phyloP scores from a whole-genome alignment of 2,797 vertebrate species.

The Leptatherina wallacei region DNA sequence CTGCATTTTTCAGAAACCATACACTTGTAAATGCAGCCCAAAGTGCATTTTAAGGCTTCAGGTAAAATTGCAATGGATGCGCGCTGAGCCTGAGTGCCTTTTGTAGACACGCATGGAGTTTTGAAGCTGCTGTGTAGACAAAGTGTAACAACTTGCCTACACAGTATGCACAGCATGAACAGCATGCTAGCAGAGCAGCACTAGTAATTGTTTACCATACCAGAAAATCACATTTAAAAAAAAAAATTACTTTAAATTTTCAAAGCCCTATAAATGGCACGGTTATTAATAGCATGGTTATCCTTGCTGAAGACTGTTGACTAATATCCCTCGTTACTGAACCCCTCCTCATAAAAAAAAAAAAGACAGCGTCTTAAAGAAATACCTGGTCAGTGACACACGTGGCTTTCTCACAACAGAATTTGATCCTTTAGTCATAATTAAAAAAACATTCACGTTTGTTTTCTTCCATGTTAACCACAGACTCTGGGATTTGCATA shows the following conservation, averaged over 20 bases:
- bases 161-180: constrained; percentile 17
- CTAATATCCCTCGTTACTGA: constrained; percentile 20
- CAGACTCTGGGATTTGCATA: constrained; percentile 24
- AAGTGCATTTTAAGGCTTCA: constrained; percentile 13
- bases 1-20: background rate
- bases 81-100: background rate
- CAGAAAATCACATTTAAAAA: background rate
- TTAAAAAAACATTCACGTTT: constrained; percentile 5
- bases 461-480: constrained; percentile 29
- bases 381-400: background rate
- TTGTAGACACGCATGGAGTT: constrained; percentile 8
- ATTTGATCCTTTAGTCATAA: constrained; percentile 12
- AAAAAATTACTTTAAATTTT: constrained; percentile 10
- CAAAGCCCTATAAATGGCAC: constrained; percentile 4
- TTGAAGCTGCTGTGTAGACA: constrained; percentile 21
- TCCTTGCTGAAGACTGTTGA: constrained; percentile 19
- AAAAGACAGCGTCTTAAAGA: background rate
- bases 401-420: constrained; percentile 10
- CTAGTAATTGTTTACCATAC: constrained; percentile 6
- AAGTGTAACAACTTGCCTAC: constrained; percentile 10
- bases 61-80: constrained; percentile 5
- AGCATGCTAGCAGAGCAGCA: background rate
- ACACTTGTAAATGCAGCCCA: background rate
- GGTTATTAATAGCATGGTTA: constrained; percentile 12
- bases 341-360: background rate